Evolutionary conservation across 2,888 invertebrate genomes (phyloP).

Genomic region (Sminthurides aquaticus): DNA sequence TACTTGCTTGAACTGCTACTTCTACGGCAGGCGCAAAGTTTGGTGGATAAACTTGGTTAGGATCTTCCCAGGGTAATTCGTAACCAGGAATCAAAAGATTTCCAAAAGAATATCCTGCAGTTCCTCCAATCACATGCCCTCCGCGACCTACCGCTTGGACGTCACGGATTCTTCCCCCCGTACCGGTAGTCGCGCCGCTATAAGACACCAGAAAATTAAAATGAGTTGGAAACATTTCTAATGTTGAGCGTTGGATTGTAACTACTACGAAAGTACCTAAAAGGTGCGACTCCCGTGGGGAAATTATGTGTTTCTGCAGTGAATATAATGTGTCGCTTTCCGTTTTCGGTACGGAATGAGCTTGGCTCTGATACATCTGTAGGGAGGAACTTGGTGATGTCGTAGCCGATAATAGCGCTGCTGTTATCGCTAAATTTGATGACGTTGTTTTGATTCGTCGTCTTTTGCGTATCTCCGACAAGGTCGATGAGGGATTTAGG

Average conservation of each 20-base stretch:
- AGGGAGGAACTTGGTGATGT: constrained; percentile 63
- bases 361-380: constrained; percentile 59
- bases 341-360: constrained; percentile 51
- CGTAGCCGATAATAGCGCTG: constrained; percentile 81
- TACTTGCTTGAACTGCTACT: constrained; percentile 88
- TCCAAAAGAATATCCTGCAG: constrained; percentile 94
- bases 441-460: constrained; percentile 84
- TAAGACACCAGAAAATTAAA: constrained; percentile 11
- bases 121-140: constrained; percentile 87
- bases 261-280: too few relatives aligned
- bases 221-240: background rate
- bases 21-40: constrained; percentile 86
- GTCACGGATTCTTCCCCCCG: constrained; percentile 90
- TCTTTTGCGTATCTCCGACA: constrained; percentile 81
- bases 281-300: constrained; percentile 94
- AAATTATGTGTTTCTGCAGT: constrained; percentile 99
- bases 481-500: constrained; percentile 81
- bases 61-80: constrained; percentile 77
- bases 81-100: constrained; percentile 84
- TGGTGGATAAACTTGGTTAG: constrained; percentile 64
- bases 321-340: constrained; percentile 81
- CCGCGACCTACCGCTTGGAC: constrained; percentile 92
- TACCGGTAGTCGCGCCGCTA: constrained; percentile 95
- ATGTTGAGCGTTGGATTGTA: too few relatives aligned
- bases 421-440: constrained; percentile 97